Evolutionary conservation across 1,140 invertebrate species (phyloP), one percentile per base, ranked within the genome.

Genomic region (Phenacoccus solenopsis): DNA sequence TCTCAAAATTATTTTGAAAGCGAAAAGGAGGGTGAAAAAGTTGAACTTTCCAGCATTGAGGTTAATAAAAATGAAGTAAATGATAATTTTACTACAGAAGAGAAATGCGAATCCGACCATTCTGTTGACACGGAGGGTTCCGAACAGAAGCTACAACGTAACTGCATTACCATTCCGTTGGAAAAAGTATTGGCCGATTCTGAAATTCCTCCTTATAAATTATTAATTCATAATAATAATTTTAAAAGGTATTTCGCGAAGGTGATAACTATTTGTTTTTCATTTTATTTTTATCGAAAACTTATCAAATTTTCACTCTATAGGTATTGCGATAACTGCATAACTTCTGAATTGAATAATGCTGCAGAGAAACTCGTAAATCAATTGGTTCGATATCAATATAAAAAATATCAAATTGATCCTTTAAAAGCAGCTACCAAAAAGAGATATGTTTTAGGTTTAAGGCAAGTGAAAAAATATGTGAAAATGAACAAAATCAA

Each of bases 221-320:
- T 64, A 64, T 27, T 64, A 27, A 24, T 64, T 9, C 59, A 64
- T 64, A 24, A 25, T 64, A 24, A 25, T 64, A 64, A 64, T 64
- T 64, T 64, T 16, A 64, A 64, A 24, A 22, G 59, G 59, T 64
- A 24, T 3, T 4, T 49, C n/a, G n/a, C n/a, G n/a, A n/a, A n/a
- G n/a, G n/a, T n/a, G n/a, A n/a, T 49, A 49, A 32, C 5, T 32
- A 7, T 32, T 32, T 13, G 13, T 32, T 49, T 64, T 64, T 20
- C 10, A 64, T 1, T 24, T 64, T 24, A 64, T 64, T 64, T 3
- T 64, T 59, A 16, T 32, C 5, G 5, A 32, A 7, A 5, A 13
- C 13, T 32, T 32, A 32, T 32, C 13, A 7, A 32, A 32, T 7
- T 32, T 7, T 59, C 20, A 9, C 21, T 38, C 25, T 64, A 24